Base-by-base conservation (phyloP, 1,140 invertebrate genomes). In the Drosophila parvula region DNA sequence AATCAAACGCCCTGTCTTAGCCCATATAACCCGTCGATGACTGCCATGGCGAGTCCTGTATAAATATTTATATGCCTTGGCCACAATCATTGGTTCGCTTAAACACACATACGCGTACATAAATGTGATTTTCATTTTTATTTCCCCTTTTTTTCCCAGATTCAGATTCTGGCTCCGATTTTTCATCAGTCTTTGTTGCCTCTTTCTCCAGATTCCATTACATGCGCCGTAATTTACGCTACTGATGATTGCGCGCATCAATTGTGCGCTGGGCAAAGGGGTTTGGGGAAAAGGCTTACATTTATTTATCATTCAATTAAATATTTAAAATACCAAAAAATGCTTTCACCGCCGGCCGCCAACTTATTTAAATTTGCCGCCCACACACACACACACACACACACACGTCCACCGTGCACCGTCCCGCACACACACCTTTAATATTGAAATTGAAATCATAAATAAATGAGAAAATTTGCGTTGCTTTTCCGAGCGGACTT, bases 251-350 rank as follows among this genome's bases (percentile, higher is more conserved):
- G 53, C 59, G 48, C 30, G 41, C 47, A 51, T 41, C 43, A 59
- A 62, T 50, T 75, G 30, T 12, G 7, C 8, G 3, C 4, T 16
- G 10, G 30, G 50, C 14, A 14, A n/a, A n/a, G n/a, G 32, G 53
- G 43, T 9, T 56, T 10, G 18, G 59, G 64, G 56, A 36, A 57
- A 78, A 57, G 70, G 74, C 79, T 80, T 78, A 56, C 63, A 88
- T 89, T 88, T 88, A 89, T 89, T 89, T 89, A 89, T 89, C 80
- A 89, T 89, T 89, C 84, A 89, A 89, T 89, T 89, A 89, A 89
- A 89, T 89, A 89, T 89, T 89, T 89, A 89, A 89, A 89, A 84
- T 81, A 75, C 80, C 84, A 89, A 89, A 89, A 89, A 89, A 89
- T 89, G 84, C 80, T 89, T 89, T 89, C 84, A 89, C 84, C 84